A percentile compares a stretch with the other conserved stretches of the same genome.
Evolutionary conservation across 2,113 vertebrate genomes (phyloP).

Genomic region (Cariama cristata): DNA sequence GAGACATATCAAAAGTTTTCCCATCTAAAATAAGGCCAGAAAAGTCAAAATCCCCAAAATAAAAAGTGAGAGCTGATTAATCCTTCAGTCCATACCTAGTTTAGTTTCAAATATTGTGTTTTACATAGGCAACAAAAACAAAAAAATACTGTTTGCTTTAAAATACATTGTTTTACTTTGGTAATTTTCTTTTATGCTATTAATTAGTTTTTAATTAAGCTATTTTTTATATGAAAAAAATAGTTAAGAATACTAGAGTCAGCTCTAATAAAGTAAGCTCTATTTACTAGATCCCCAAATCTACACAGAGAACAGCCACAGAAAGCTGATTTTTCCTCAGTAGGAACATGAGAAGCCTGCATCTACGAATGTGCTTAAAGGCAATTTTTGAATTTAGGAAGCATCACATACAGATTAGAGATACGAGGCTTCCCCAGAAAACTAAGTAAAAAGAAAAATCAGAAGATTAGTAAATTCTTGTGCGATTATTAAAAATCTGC

Average conservation of each 20-base stretch:
- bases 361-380: not conserved
- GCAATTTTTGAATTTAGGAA: not conserved
- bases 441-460: not conserved
- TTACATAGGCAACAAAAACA: not conserved
- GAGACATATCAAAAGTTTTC: not conserved
- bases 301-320: not conserved
- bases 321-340: not conserved
- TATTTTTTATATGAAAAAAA: not conserved
- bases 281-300: not conserved
- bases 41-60: not conserved
- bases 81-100: not conserved
- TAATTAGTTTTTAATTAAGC: not conserved
- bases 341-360: not conserved
- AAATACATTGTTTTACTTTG: not conserved
- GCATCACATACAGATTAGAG: not conserved
- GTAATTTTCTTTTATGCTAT: not conserved
- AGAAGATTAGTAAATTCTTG: not conserved
- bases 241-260: not conserved
- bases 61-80: not conserved
- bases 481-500: not conserved
- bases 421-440: not conserved
- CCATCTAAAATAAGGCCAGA: not conserved
- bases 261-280: not conserved
- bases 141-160: rapidly evolving
- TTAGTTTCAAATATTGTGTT: not conserved